These are phyloP conservation scores for Paracanthobrama guichenoti DNA, from an alignment of 2,113 vertebrate genomes.

Conservation along the genomic window DNA sequence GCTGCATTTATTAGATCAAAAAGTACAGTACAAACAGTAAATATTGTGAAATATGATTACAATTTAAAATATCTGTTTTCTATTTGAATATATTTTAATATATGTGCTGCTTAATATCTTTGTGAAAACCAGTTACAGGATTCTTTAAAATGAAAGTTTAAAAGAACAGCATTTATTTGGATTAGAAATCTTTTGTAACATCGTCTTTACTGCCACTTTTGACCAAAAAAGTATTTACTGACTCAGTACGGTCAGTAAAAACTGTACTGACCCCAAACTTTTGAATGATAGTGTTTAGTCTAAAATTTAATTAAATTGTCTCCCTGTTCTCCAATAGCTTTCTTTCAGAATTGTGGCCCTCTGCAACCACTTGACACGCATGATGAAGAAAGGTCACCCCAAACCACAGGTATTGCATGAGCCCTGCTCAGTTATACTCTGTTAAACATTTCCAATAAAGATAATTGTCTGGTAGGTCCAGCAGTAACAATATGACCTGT, in stretches of 20 bases:
- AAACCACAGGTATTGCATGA: slow-evolving; percentile 75
- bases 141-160: neutral
- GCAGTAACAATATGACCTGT: neutral
- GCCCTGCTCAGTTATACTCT: neutral
- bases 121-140: neutral
- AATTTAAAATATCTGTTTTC: too few species aligned
- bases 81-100: too few species aligned
- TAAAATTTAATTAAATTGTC: neutral
- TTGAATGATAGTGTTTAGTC: neutral
- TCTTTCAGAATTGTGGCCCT: slow-evolving; percentile 88
- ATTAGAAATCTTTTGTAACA: neutral
- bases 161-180: neutral
- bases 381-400: slow-evolving; percentile 80
- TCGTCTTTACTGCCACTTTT: neutral
- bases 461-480: neutral
- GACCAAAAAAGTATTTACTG: too few species aligned
- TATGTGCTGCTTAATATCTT: too few species aligned
- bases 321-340: slow-evolving; percentile 73
- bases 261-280: neutral
- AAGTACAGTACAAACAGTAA: too few species aligned
- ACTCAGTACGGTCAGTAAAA: too few species aligned
- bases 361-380: slow-evolving; percentile 91
- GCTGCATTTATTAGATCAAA: too few species aligned
- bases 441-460: neutral
- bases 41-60: too few species aligned